These are phyloP conservation scores for Macrobrachium rosenbergii DNA, from an alignment of 1,140 invertebrate genomes.

Conservation along the genomic window DNA sequence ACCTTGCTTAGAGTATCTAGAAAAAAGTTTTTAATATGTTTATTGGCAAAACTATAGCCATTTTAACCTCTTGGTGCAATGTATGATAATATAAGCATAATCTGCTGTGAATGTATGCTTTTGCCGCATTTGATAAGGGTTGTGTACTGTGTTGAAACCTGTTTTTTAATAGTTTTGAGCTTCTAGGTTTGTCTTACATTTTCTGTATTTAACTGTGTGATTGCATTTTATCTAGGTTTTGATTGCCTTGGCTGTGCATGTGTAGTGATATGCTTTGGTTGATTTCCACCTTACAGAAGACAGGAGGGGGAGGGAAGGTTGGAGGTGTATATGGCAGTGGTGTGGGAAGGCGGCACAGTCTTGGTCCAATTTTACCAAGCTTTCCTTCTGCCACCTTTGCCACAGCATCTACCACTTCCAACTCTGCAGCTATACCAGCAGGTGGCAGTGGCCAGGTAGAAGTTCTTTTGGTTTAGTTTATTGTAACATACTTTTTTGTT, in stretches of 20 bases:
- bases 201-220: too few species aligned
- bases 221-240: neutral
- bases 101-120: too few species aligned
- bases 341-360: conserved; percentile 8
- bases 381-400: conserved; percentile 9
- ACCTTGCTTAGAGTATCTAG: too few species aligned
- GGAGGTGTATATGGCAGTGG: conserved; percentile 6
- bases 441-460: conserved; percentile 21
- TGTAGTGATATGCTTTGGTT: neutral
- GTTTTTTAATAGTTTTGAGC: too few species aligned
- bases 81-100: too few species aligned
- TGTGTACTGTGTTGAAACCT: too few species aligned
- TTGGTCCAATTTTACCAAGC: neutral
- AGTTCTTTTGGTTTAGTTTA: neutral
- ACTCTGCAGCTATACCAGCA: neutral
- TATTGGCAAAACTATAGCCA: too few species aligned
- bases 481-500: neutral
- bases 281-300: conserved; percentile 14
- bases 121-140: too few species aligned
- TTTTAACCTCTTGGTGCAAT: too few species aligned
- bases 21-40: too few species aligned
- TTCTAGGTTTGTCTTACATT: too few species aligned
- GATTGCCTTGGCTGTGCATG: conserved; percentile 11
- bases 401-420: conserved; percentile 2
- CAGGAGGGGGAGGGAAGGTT: conserved; percentile 26